Evolutionary conservation across 2,888 invertebrate species (phyloP).

Genomic region (Volucella bombylans): DNA sequence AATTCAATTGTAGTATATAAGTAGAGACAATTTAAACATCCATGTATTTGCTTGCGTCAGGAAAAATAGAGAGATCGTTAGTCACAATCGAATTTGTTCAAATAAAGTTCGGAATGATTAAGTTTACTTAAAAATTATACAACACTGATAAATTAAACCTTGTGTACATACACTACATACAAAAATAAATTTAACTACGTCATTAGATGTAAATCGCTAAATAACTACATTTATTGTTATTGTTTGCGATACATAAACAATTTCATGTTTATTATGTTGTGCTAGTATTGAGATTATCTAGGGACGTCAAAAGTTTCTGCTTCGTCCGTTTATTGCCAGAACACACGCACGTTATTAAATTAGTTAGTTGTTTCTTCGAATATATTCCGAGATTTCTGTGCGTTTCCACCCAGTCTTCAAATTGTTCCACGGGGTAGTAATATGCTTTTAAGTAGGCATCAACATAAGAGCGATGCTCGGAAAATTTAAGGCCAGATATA

Average conservation of each 20-base stretch:
- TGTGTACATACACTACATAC: constrained; percentile 28
- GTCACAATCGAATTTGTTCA: constrained; percentile 34
- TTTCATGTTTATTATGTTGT: constrained; percentile 60
- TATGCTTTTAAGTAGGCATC: constrained; percentile 98
- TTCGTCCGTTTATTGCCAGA: constrained; percentile 93
- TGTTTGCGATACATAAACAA: constrained; percentile 26
- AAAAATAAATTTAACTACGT: constrained; percentile 60
- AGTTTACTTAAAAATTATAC: constrained; percentile 39
- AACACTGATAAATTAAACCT: constrained; percentile 32
- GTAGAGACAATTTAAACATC: constrained; percentile 1
- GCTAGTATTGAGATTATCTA: constrained; percentile 84
- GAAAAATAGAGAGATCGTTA: constrained; percentile 54
- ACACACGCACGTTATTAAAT: constrained; percentile 92
- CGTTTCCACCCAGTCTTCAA: constrained; percentile 94
- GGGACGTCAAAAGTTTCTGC: constrained; percentile 88
- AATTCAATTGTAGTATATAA: not conserved
- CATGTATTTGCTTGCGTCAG: constrained; percentile 36
- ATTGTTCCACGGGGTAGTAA: constrained; percentile 93
- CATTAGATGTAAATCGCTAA: constrained; percentile 20
- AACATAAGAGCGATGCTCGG: constrained; percentile 94
- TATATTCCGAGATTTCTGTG: constrained; percentile 94
- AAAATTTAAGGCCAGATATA: constrained; percentile 91
- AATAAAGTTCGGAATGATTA: constrained; percentile 61
- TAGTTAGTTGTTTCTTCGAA: constrained; percentile 92
- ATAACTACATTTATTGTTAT: constrained; percentile 39